Evolutionary conservation across 1,140 invertebrate species (phyloP).

Genomic region (Cotesia typhae): DNA sequence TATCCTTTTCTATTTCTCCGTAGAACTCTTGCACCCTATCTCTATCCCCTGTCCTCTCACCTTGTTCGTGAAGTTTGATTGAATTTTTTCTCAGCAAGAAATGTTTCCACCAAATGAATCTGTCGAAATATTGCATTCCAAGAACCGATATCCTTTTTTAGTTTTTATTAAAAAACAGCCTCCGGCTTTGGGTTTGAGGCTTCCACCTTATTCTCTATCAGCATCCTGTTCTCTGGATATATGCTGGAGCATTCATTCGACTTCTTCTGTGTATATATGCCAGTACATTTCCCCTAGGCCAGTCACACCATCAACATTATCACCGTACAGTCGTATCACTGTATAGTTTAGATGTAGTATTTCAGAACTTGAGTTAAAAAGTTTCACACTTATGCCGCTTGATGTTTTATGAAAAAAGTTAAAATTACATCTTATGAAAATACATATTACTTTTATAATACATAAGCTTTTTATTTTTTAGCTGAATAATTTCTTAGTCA

Average conservation of each 20-base stretch:
- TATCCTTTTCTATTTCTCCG: slow-evolving; percentile 41
- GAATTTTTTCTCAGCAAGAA: slow-evolving; percentile 65
- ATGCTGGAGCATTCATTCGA: slow-evolving; percentile 25
- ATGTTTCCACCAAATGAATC: slow-evolving; percentile 68
- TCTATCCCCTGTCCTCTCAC: slow-evolving; percentile 58
- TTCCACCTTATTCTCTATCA: slow-evolving; percentile 35
- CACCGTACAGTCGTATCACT: too few species aligned
- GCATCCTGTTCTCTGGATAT: slow-evolving; percentile 14
- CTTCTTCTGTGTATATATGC: background rate
- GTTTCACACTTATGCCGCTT: slow-evolving; percentile 12
- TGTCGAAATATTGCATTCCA: slow-evolving; percentile 67
- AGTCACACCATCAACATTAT: slow-evolving; percentile 3
- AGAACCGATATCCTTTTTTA: slow-evolving; percentile 63
- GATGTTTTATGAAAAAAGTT: slow-evolving; percentile 25
- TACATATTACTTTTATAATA: background rate
- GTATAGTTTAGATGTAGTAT: background rate
- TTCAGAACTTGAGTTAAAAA: slow-evolving; percentile 10
- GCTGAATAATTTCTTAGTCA: background rate
- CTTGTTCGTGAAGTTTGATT: slow-evolving; percentile 61
- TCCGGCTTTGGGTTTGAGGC: slow-evolving; percentile 46
- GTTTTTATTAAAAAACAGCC: slow-evolving; percentile 55
- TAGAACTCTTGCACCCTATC: slow-evolving; percentile 30
- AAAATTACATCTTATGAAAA: slow-evolving; percentile 18
- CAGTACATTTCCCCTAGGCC: background rate
- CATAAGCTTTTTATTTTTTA: background rate